Conservation (phyloP, 2,888 invertebrate species). For the Elegia similella region DNA sequence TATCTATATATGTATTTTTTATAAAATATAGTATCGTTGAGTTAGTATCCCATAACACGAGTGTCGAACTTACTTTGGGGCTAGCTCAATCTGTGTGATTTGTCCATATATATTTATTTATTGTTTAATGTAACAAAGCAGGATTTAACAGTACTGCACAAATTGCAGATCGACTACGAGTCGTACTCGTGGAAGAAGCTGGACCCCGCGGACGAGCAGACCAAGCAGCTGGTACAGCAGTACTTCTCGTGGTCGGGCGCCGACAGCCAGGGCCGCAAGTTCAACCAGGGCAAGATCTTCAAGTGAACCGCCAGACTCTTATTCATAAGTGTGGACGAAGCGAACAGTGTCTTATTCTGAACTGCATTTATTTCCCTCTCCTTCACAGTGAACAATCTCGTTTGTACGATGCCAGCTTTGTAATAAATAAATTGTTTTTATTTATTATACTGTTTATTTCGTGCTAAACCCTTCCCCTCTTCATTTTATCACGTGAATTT, state of each 20-base stretch:
- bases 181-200: constrained; percentile 97
- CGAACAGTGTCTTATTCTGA: constrained; percentile 28
- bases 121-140: neutral
- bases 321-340: constrained; percentile 15
- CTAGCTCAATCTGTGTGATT: too few relatives aligned
- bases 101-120: too few relatives aligned
- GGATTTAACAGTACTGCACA: neutral
- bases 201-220: constrained; percentile 89
- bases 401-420: constrained; percentile 43
- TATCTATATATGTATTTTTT: too few relatives aligned
- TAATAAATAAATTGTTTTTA: constrained; percentile 63
- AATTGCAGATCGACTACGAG: constrained; percentile 92
- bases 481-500: too few relatives aligned
- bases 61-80: too few relatives aligned
- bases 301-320: constrained; percentile 88
- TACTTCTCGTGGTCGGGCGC: constrained; percentile 95
- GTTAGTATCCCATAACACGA: too few relatives aligned
- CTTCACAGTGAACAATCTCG: constrained; percentile 34
- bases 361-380: constrained; percentile 50
- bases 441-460: constrained; percentile 39
- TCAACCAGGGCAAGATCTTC: constrained; percentile 99
- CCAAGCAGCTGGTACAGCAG: constrained; percentile 92
- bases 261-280: constrained; percentile 93
- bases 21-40: too few relatives aligned
- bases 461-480: neutral